Conservation (phyloP, 2,113 vertebrate genomes). For the Sterrhoptilus dennistouni region DNA sequence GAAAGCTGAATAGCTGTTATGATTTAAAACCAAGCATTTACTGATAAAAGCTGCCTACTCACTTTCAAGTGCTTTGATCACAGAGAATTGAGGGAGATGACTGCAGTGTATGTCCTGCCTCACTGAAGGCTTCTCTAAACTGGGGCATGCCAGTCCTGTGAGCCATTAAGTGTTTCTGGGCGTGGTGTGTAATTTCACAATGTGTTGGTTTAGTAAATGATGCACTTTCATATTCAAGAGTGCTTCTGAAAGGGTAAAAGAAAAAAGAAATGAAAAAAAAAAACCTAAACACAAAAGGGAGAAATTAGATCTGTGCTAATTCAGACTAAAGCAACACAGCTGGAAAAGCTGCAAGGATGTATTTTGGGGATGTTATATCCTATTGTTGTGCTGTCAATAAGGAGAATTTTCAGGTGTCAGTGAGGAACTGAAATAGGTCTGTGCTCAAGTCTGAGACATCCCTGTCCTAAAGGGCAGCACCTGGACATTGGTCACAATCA, state of each 20-base stretch:
- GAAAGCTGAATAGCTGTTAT: conserved; percentile 19
- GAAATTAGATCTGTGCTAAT: not conserved
- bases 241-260: not conserved
- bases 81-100: not conserved
- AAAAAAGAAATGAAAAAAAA: not conserved
- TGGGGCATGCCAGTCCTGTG: not conserved
- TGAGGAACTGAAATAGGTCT: not conserved
- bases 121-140: not conserved
- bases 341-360: not conserved
- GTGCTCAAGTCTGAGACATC: not conserved
- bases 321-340: not conserved
- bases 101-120: not conserved
- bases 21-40: conserved; percentile 27
- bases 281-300: too few species aligned
- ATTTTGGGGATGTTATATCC: not conserved
- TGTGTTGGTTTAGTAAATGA: not conserved
- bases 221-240: not conserved
- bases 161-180: not conserved
- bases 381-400: not conserved
- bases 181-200: not conserved
- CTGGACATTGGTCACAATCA: not conserved
- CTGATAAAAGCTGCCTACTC: conserved; percentile 41
- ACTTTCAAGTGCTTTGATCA: conserved; percentile 18
- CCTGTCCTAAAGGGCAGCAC: not conserved
- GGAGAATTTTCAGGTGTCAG: not conserved